Base-by-base conservation (phyloP, 2,113 vertebrate genomes). In the Pungitius pungitius region DNA sequence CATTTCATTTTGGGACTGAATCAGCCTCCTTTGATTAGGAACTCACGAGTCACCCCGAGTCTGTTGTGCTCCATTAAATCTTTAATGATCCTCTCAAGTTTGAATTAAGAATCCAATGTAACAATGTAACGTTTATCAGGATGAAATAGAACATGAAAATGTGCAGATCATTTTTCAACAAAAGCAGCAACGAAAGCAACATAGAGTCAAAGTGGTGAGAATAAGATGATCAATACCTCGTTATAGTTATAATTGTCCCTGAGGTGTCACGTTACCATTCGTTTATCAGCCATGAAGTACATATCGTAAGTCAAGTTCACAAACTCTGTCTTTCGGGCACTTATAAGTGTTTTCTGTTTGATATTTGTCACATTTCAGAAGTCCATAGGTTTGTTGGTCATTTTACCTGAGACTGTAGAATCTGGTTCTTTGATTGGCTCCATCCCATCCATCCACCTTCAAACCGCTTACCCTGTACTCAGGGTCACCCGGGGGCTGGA, bases 11-110 rank as follows among this genome's bases (percentile, higher is more conserved):
- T 73, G 66, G 66, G 74, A 58, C 45, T 65, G 71, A 85, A 82
- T 75, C 60, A 49, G 65, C 42, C 74, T 67, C 56, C 49, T 75
- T 70, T 18, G n/a, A 83, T 71, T 65, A 52, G 66, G 22, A 65
- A 47, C 78, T 67, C 42, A 15, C 54, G 4, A 62, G 24, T 66
- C 57, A 80, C 45, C 61, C 37, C 0, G 6, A 73, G 56, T 70
- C 62, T 69, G 60, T 51, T 75, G 76, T 67, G 78, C 82, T 73
- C 59, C 84, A 87, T 85, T 87, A 73, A 63, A 76, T 54, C 62
- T 78, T 47, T 68, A 88, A 88, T 82, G 75, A 75, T 61, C 59
- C 76, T 59, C 73, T 74, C 40, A 47, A 69, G 52, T 57, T 75
- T 64, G 35, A 83, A 86, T 84, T 74, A 78, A 73, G 59, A 69